A percentile compares a stretch with the other conserved stretches of the same genome.
phyloP scores from a whole-genome alignment of 1,140 invertebrate species.

The Bombus sylvicola region DNA sequence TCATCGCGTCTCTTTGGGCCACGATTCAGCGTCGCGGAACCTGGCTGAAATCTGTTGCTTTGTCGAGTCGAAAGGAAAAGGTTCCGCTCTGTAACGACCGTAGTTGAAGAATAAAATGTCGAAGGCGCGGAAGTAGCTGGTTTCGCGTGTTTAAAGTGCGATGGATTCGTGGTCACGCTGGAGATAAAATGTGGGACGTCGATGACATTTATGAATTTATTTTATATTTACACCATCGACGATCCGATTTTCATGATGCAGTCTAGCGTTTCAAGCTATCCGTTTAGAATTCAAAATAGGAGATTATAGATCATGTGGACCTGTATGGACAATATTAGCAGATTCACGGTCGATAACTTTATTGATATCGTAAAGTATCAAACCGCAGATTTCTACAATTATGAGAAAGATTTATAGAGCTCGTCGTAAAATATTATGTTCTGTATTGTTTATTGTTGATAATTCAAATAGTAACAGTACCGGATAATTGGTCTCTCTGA shows the following conservation, averaged over 20 bases:
- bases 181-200: background rate
- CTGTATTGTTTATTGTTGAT: background rate
- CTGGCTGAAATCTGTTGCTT: conserved; percentile 15
- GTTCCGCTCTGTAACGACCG: too few species aligned
- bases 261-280: too few species aligned
- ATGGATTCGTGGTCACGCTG: background rate
- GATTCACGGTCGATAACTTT: background rate
- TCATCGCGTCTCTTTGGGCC: background rate
- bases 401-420: background rate
- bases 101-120: background rate
- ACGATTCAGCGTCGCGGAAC: background rate
- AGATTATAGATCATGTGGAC: background rate
- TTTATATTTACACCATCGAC: background rate
- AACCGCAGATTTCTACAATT: background rate
- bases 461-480: background rate
- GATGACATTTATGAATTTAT: background rate
- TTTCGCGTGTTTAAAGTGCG: background rate
- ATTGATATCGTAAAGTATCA: background rate
- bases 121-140: background rate
- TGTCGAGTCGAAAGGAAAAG: background rate
- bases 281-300: background rate
- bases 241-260: background rate
- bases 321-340: background rate
- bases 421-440: background rate
- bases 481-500: background rate